A percentile compares a stretch with the other conserved stretches of the same genome.
phyloP scores from a whole-genome alignment of 2,888 invertebrate species.

The Microplitis deprimator region DNA sequence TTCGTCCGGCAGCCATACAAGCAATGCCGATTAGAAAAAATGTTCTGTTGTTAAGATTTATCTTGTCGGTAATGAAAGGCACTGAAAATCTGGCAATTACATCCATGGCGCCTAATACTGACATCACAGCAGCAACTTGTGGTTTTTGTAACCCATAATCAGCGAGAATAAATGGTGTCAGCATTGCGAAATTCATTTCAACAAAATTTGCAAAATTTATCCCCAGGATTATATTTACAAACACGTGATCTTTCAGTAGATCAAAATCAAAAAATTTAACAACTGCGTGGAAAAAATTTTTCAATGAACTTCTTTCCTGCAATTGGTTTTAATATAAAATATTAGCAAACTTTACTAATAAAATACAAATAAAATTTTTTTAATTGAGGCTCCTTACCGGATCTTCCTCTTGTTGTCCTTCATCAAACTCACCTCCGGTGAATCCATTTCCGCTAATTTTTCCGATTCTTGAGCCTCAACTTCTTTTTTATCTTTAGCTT shows the following conservation, averaged over 20 bases:
- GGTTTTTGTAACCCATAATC: slow-evolving; percentile 77
- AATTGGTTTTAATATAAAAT: background rate
- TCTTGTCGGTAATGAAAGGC: slow-evolving; percentile 80
- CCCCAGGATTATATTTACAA: slow-evolving; percentile 81
- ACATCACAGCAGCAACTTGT: slow-evolving; percentile 80
- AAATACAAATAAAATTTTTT: too few species aligned
- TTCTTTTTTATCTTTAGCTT: slow-evolving; percentile 6
- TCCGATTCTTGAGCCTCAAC: slow-evolving; percentile 17
- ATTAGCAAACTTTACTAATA: too few species aligned
- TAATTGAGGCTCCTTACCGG: slow-evolving; percentile 36
- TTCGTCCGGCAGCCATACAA: slow-evolving; percentile 78
- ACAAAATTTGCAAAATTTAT: slow-evolving; percentile 81
- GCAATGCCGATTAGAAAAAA: slow-evolving; percentile 81
- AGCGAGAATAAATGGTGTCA: slow-evolving; percentile 82
- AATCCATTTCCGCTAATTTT: slow-evolving; percentile 23
- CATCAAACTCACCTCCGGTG: slow-evolving; percentile 47
- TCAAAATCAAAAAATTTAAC: slow-evolving; percentile 81
- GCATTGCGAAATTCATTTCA: slow-evolving; percentile 81
- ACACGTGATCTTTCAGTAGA: slow-evolving; percentile 79
- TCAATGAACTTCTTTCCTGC: slow-evolving; percentile 44
- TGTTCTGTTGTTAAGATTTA: slow-evolving; percentile 80
- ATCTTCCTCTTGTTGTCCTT: slow-evolving; percentile 35
- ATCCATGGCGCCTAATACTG: slow-evolving; percentile 79
- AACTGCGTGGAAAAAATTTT: slow-evolving; percentile 73
- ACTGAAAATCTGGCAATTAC: slow-evolving; percentile 78